Percentiles rank a stretch among this genome's conserved stretches.
Conservation (phyloP, 1,140 invertebrate genomes). For the Rhynchophorus ferrugineus region DNA sequence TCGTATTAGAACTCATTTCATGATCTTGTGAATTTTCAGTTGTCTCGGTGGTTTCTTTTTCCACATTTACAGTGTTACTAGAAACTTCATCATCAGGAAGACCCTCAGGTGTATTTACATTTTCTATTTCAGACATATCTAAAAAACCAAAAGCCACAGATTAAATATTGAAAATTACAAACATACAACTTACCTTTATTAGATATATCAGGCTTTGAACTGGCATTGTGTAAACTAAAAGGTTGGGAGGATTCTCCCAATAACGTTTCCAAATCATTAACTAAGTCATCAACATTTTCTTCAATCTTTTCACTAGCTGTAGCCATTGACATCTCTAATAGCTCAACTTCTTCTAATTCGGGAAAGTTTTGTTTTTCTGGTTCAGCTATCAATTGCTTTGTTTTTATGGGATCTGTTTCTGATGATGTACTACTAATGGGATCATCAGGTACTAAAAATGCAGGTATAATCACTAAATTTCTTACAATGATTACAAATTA, state of each 20-base stretch:
- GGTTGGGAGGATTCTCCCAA: slow-evolving; percentile 31
- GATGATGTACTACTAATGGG: slow-evolving; percentile 36
- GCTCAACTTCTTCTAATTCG: slow-evolving; percentile 30
- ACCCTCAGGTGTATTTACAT: not conserved
- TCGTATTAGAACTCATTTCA: too few relatives aligned
- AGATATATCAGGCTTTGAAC: too few relatives aligned
- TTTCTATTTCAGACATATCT: slow-evolving; percentile 8
- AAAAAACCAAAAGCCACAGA: not conserved
- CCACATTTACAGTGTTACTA: slow-evolving; percentile 4
- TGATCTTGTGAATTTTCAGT: too few relatives aligned
- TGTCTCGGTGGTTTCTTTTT: too few relatives aligned
- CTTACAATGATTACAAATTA: too few relatives aligned
- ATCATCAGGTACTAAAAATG: slow-evolving; percentile 31
- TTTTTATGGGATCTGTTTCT: slow-evolving; percentile 20
- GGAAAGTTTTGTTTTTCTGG: slow-evolving; percentile 17
- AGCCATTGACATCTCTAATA: slow-evolving; percentile 34
- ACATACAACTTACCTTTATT: not conserved
- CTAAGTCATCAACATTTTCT: slow-evolving; percentile 40
- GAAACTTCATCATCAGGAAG: slow-evolving; percentile 11
- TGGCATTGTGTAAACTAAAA: slow-evolving; percentile 20
- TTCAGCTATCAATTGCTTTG: slow-evolving; percentile 5
- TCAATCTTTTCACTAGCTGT: slow-evolving; percentile 32
- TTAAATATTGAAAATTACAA: too few relatives aligned
- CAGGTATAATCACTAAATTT: slow-evolving; percentile 2
- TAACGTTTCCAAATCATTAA: slow-evolving; percentile 37